Evolutionary conservation across 1,140 invertebrate genomes (phyloP).

Genomic region (Bombus sylvicola): DNA sequence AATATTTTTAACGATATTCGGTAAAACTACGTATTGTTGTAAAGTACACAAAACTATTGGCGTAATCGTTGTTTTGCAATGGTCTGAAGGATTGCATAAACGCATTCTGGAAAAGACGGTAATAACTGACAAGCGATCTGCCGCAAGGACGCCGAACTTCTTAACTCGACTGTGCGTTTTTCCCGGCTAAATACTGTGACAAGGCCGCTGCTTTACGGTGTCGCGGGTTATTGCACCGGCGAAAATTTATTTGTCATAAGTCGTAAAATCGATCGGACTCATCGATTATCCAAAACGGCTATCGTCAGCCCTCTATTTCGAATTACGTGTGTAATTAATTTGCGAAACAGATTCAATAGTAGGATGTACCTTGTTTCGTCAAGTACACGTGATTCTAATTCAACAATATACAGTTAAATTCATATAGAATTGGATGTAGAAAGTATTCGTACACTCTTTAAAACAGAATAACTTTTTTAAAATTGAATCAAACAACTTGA

Average conservation of each 20-base stretch:
- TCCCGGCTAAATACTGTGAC: conserved; percentile 70
- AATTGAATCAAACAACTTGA: no score
- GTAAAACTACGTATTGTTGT: conserved; percentile 10
- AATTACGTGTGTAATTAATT: background rate
- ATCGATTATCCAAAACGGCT: background rate
- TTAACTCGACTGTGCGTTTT: conserved; percentile 65
- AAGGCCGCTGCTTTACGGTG: conserved; percentile 53
- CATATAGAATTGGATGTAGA: no score
- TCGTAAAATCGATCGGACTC: background rate
- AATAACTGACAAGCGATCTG: conserved; percentile 73
- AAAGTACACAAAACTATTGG: conserved; percentile 56
- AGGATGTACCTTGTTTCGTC: no score
- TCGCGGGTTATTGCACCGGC: conserved; percentile 42
- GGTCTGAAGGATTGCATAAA: conserved; percentile 72
- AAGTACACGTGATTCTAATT: background rate
- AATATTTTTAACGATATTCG: background rate
- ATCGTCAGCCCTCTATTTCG: background rate
- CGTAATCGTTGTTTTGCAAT: conserved; percentile 76
- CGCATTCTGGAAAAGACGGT: conserved; percentile 76
- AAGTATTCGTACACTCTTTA: no score
- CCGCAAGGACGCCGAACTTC: conserved; percentile 74
- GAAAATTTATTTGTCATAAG: background rate
- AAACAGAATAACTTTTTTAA: no score
- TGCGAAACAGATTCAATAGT: background rate
- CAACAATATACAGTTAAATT: background rate